Base-by-base conservation (phyloP, 1,140 invertebrate species). In the Triops longicaudatus region DNA sequence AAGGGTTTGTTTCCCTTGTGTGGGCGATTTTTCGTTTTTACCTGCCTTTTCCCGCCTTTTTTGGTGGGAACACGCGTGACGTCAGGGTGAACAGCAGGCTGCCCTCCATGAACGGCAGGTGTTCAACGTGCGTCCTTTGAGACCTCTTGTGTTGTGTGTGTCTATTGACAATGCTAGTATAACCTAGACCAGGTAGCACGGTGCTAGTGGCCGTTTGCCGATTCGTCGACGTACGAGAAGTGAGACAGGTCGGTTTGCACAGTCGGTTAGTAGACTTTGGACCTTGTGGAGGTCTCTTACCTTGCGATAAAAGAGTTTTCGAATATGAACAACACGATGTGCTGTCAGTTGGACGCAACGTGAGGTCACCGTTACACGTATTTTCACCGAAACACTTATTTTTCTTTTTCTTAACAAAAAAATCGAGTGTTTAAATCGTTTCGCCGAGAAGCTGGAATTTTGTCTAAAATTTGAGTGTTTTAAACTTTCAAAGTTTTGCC, bases 231-330 rank as follows among this genome's bases (percentile, higher is more conserved):
- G 31, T 37, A 37, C 2, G 31, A 37, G 2, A 7, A 37, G 31
- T 37, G 7, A 37, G 2, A 37, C 31, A 37, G 31, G 31, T 37
- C 31, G 31, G 31, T 37, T 37, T 2, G 31, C 2, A 37, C 50
- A 63, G 50, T 63, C 50, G 50, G 50, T 63, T 63, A 63, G 50
- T 63, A 63, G 50, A 63, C 50, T 63, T 63, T 63, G 50, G 17
- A 37, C 50, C 14, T 22, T 22, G 50, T 22, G 14, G 14, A n/a
- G 50, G 17, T n/a, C 50, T 22, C 22, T 63, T 63, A 63, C 17
- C 50, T 0, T 1, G 50, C 14, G 50, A 63, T 63, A n/a, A 63
- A 44, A 63, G 50, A 63, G 50, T 63, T 63, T 63, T 17, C 6
- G 22, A 63, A 63, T 22, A 63, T 37, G 31, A 37, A 37, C 31